Percentiles rank a stretch among this genome's conserved stretches.
Conservation (phyloP, 1,140 invertebrate species). For the Drosophila eugracilis region DNA sequence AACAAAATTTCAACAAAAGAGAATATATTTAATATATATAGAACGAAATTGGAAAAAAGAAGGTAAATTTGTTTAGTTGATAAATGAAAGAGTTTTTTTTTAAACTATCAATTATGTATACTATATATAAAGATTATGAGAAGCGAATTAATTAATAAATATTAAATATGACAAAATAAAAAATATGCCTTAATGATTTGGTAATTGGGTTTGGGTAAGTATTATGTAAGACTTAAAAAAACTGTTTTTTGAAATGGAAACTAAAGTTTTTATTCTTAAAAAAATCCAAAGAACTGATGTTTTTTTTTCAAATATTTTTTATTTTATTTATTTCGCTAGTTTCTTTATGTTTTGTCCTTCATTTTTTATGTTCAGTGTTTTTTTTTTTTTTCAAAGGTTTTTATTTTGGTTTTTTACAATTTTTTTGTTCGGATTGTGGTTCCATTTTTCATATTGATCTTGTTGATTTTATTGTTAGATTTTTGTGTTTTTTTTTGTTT, state of each 20-base stretch:
- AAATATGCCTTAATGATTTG: background rate
- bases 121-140: conserved; percentile 66
- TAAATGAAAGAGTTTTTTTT: conserved; percentile 57
- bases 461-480: conserved; percentile 40
- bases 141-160: conserved; percentile 72
- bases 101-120: conserved; percentile 72
- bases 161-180: conserved; percentile 67
- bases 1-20: conserved; percentile 3
- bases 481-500: conserved; percentile 40
- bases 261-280: too few species aligned
- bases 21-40: conserved; percentile 41
- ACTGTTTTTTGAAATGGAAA: too few species aligned
- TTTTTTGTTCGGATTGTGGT: conserved; percentile 53
- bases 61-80: conserved; percentile 48
- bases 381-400: conserved; percentile 42
- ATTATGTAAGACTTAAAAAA: too few species aligned
- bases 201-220: too few species aligned
- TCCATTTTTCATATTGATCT: conserved; percentile 50
- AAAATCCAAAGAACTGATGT: too few species aligned
- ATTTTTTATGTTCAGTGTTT: conserved; percentile 66
- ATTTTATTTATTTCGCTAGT: conserved; percentile 82
- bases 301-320: conserved; percentile 75
- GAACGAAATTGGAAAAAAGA: conserved; percentile 27
- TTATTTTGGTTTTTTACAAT: conserved; percentile 63
- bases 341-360: conserved; percentile 69